Base-by-base conservation (phyloP, 35 echinoderm and acorn worm species). In the Stichopus chloronotus region DNA sequence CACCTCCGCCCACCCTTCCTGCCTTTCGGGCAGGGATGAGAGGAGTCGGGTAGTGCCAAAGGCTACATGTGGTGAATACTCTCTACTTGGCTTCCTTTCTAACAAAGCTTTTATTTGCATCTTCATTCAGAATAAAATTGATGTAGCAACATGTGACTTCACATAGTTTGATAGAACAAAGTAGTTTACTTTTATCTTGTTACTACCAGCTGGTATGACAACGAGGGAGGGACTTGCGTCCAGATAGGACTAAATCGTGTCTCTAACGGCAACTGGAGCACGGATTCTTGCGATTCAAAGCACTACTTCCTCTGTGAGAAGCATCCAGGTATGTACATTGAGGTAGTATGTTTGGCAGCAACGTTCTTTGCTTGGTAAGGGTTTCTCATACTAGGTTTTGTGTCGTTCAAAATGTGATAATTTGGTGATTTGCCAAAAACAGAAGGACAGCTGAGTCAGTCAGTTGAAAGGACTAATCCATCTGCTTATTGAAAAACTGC, bases 231-330 rank as follows among this genome's bases (percentile, higher is more conserved):
- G 7, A 91, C 72, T 23, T 91, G 88, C 76, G 88, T 53, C 8
- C 23, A 91, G 68, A 91, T 91, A 7, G 88, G 88, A 7, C 59
- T 78, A 1, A 91, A 91, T 59, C 63, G 88, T 16, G 53, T 72
- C 5, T 61, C 88, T 9, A 78, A 57, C 4, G 88, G 88, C 12
- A 56, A 91, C 68, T 91, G 88, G 88, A 76, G 65, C 43, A 78
- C 72, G 76, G 88, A 91, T 54, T 21, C 25, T 14, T 91, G 88
- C 54, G 22, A 8, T 55, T 16, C 24, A 9, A 91, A 91, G 71
- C 88, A 91, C 52, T 91, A 91, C 24, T 91, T 91, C 68, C 63
- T 91, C 13, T 91, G 88, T 78, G 88, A 91, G 56, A 91, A 91
- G 53, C 63, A 91, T 91, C 65, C 63, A 16, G 88, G 88, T 91